Evolutionary conservation across 2,797 vertebrate species (phyloP), one percentile per base, ranked within the genome.

Genomic region (Diplodus sargus): DNA sequence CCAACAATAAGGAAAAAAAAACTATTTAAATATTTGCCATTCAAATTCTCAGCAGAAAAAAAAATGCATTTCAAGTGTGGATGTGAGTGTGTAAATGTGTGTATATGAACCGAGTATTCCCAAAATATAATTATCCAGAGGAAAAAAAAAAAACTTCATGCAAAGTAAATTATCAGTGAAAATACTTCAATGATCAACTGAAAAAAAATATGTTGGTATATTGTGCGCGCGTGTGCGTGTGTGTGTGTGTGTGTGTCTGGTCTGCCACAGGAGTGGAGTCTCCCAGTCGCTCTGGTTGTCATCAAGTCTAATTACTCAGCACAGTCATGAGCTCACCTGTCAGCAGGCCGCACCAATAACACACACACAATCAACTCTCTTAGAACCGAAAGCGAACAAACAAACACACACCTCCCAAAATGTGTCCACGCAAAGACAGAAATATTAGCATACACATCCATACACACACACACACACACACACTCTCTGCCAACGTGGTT

Each of bases 251-350:
- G 39, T 65, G 39, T 72, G 28, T 79, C 42, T 42, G 56, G 56
- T 79, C 42, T 60, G 60, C 22, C 71, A 74, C 64, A 47, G 23
- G 43, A 74, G 80, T 68, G 23, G 47, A 74, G 78, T 67, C 80
- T 79, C 74, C 54, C 34, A 60, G 84, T 76, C 58, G 22, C 51
- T 71, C 72, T 82, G 74, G 76, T 73, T 90, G 78, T 89, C 87
- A 86, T 86, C 87, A 87, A 61, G 58, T 89, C 71, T 86, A 89
- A 88, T 92, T 90, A 92, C 78, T 86, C 74, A 70, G 82, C 62
- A 28, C 68, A 67, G 52, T 63, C 77, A 66, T 66, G 23, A 79
- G 76, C 51, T 70, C 66, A 89, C 73, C 85, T 85, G 87, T 87
- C 88, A 88, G 78, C 78, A 6, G 64, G 54, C 63, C 67, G 59